A percentile compares a stretch with the other conserved stretches of the same genome.
phyloP scores from a whole-genome alignment of 1,140 invertebrate genomes.

The Sesamia nonagrioides region DNA sequence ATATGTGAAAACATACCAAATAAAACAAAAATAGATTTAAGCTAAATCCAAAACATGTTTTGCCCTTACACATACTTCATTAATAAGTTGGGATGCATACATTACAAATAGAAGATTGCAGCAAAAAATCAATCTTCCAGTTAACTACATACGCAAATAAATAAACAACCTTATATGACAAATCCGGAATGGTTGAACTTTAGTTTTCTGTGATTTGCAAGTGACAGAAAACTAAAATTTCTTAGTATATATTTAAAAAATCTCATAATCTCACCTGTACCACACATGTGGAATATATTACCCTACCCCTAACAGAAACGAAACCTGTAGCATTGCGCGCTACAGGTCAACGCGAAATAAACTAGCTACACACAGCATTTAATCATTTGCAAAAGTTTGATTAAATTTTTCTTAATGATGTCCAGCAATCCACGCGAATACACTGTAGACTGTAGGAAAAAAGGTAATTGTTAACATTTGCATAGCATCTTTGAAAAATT shows the following conservation, averaged over 20 bases:
- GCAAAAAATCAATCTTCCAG: slow-evolving; percentile 52
- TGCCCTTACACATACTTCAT: background rate
- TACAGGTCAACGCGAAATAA: slow-evolving; percentile 85
- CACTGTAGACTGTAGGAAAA: slow-evolving; percentile 88
- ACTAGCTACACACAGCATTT: slow-evolving; percentile 85
- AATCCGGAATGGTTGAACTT: slow-evolving; percentile 49
- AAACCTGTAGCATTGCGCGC: slow-evolving; percentile 88
- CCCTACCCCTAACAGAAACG: slow-evolving; percentile 87
- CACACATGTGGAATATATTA: slow-evolving; percentile 83
- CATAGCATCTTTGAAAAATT: slow-evolving; percentile 79
- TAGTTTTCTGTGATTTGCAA: slow-evolving; percentile 6
- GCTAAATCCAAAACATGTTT: background rate
- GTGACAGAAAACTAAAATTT: slow-evolving; percentile 71
- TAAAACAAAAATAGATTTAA: background rate
- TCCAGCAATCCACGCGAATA: slow-evolving; percentile 83
- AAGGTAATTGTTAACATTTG: slow-evolving; percentile 84
- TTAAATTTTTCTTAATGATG: slow-evolving; percentile 81
- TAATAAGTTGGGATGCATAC: background rate
- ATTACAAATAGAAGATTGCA: slow-evolving; percentile 5
- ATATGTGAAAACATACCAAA: background rate
- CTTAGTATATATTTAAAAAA: slow-evolving; percentile 82
- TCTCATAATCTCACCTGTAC: slow-evolving; percentile 87
- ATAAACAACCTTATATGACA: slow-evolving; percentile 51
- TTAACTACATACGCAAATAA: slow-evolving; percentile 49
- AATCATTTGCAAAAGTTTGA: slow-evolving; percentile 81